These are phyloP conservation scores for Bombyx mori DNA, from an alignment of 1,140 invertebrate genomes.

Conservation along the genomic window DNA sequence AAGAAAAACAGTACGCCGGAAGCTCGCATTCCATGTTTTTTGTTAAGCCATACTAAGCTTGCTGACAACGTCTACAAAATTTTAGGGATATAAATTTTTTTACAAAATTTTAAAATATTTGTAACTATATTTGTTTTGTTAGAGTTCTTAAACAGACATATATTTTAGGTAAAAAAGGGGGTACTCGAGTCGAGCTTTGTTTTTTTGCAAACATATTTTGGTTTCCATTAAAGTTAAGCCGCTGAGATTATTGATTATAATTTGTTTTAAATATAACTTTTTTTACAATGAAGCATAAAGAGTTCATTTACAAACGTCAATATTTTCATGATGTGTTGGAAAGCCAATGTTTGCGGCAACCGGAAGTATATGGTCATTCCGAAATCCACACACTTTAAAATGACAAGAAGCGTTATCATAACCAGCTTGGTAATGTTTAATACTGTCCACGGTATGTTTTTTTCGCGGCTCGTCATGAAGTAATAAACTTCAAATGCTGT, in stretches of 20 bases:
- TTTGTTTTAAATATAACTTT: too few species aligned
- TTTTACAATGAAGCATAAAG: too few species aligned
- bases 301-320: slow-evolving; percentile 82
- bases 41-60: slow-evolving; percentile 82
- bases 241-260: too few species aligned
- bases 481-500: slow-evolving; percentile 84
- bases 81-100: too few species aligned
- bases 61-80: slow-evolving; percentile 78
- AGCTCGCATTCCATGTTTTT: slow-evolving; percentile 85
- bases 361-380: slow-evolving; percentile 73
- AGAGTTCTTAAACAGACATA: too few species aligned
- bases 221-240: too few species aligned
- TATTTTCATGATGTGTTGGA: slow-evolving; percentile 80
- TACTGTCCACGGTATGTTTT: slow-evolving; percentile 86
- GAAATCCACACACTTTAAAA: slow-evolving; percentile 77
- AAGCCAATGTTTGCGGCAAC: slow-evolving; percentile 64
- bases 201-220: too few species aligned
- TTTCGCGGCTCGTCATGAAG: slow-evolving; percentile 81
- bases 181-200: too few species aligned
- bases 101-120: too few species aligned
- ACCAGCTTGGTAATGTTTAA: slow-evolving; percentile 85
- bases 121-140: too few species aligned
- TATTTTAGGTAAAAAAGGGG: too few species aligned
- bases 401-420: slow-evolving; percentile 74
- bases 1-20: slow-evolving; percentile 92